Conservation (phyloP, 23 tunicate genomes). For the Ciona savignyi region DNA sequence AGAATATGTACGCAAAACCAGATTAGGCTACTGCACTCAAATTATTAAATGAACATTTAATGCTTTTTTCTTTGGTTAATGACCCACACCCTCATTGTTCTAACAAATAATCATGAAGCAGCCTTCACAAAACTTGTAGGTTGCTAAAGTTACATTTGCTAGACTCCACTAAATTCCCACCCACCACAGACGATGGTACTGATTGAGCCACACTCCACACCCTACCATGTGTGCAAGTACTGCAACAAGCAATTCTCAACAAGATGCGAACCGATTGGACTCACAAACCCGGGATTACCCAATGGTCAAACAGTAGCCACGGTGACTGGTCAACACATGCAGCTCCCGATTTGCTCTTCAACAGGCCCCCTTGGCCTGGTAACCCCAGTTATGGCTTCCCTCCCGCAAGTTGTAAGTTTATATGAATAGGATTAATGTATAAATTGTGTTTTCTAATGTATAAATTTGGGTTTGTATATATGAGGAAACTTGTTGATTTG, state of each 20-base stretch:
- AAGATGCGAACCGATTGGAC: constrained; percentile 69
- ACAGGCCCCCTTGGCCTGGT: constrained; percentile 23
- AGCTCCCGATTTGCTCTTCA: constrained; percentile 9
- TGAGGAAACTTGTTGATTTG: no score
- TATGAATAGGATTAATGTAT: not conserved
- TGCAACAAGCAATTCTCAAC: constrained; percentile 87
- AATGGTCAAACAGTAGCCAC: constrained; percentile 35
- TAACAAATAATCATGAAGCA: no score
- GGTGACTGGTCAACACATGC: constrained; percentile 55
- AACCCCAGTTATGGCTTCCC: constrained; percentile 59
- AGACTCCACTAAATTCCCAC: no score
- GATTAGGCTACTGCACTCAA: no score
- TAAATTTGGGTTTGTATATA: no score
- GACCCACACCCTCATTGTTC: no score
- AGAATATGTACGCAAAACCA: no score
- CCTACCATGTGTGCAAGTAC: constrained; percentile 86
- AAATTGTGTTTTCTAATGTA: not conserved
- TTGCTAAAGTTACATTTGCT: no score
- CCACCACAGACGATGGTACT: constrained; percentile 56
- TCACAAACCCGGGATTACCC: no score
- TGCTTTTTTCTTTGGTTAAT: no score
- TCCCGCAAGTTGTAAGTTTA: constrained; percentile 68
- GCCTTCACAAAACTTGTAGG: no score
- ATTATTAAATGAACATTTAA: no score
- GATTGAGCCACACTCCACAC: constrained; percentile 43